phyloP scores from a whole-genome alignment of 2,888 invertebrate species.

The Meganola albula region DNA sequence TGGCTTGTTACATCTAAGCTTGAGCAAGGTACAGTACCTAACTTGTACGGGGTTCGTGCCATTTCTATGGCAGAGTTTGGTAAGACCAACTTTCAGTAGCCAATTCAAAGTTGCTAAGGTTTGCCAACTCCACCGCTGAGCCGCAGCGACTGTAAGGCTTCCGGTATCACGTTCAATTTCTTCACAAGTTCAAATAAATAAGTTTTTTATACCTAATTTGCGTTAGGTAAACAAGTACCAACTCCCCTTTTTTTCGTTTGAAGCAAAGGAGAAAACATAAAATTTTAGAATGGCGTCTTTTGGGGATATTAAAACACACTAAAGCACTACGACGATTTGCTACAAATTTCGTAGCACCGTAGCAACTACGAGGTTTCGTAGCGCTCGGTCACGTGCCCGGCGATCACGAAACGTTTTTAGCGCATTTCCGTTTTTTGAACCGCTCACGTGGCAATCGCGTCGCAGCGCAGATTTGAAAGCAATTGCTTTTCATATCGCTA shows the following conservation, averaged over 20 bases:
- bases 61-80: slow-evolving; percentile 32
- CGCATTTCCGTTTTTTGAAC: slow-evolving; percentile 55
- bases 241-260: too few species aligned
- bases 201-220: too few species aligned
- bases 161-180: too few species aligned
- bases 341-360: slow-evolving; percentile 25
- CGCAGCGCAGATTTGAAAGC: slow-evolving; percentile 34
- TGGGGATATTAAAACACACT: too few species aligned
- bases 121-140: too few species aligned
- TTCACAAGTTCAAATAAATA: too few species aligned
- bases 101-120: slow-evolving; percentile 11
- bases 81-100: slow-evolving; percentile 12
- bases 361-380: slow-evolving; percentile 30
- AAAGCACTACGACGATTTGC: slow-evolving; percentile 10
- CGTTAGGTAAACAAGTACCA: too few species aligned
- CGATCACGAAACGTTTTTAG: slow-evolving; percentile 65
- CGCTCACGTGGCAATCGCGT: slow-evolving; percentile 39
- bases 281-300: too few species aligned
- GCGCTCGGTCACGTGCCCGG: slow-evolving; percentile 52
- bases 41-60: slow-evolving; percentile 24
- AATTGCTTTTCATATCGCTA: too few species aligned
- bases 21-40: slow-evolving; percentile 26
- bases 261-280: too few species aligned
- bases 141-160: too few species aligned
- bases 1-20: slow-evolving; percentile 30